Percentiles rank a stretch among this genome's conserved stretches.
phyloP scores from a whole-genome alignment of 2,113 vertebrate genomes.

The Sciurus niger region DNA sequence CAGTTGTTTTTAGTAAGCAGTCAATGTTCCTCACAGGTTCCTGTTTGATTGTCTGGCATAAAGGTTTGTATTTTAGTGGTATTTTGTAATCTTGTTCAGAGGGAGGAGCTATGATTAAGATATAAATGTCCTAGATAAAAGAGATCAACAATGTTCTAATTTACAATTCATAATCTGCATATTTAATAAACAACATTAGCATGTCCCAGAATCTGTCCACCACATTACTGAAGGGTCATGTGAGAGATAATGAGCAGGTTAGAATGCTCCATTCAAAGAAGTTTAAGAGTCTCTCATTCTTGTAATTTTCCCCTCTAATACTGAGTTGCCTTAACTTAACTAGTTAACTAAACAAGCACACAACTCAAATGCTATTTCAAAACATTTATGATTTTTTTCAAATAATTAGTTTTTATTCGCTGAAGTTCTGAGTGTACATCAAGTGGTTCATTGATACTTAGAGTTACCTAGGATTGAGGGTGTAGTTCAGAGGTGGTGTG shows the following conservation, averaged over 20 bases:
- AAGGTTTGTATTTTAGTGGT: slow-evolving; percentile 48
- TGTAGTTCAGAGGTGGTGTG: too few relatives aligned
- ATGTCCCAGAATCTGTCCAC: slow-evolving; percentile 79
- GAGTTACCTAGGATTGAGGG: not conserved
- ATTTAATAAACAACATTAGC: slow-evolving; percentile 83
- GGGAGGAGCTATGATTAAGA: slow-evolving; percentile 75
- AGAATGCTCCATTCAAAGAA: not conserved
- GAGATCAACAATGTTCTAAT: slow-evolving; percentile 68
- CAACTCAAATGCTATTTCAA: not conserved
- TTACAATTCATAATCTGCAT: slow-evolving; percentile 76
- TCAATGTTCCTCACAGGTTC: not conserved
- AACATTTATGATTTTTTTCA: not conserved
- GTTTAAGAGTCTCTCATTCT: slow-evolving; percentile 40
- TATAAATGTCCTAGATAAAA: slow-evolving; percentile 75
- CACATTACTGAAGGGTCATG: slow-evolving; percentile 50
- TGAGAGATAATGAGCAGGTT: slow-evolving; percentile 61
- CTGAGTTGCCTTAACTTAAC: slow-evolving; percentile 24
- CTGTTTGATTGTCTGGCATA: not conserved
- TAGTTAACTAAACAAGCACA: slow-evolving; percentile 13
- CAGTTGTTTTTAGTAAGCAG: not conserved
- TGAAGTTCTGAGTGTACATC: not conserved
- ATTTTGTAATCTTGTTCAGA: slow-evolving; percentile 74
- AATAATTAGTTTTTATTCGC: slow-evolving; percentile 41
- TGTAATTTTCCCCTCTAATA: slow-evolving; percentile 48
- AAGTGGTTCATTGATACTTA: not conserved